A percentile compares a stretch with the other conserved stretches of the same genome.
Evolutionary conservation across 2,797 vertebrate genomes (phyloP).

Genomic region (Acanthurus lineatus): DNA sequence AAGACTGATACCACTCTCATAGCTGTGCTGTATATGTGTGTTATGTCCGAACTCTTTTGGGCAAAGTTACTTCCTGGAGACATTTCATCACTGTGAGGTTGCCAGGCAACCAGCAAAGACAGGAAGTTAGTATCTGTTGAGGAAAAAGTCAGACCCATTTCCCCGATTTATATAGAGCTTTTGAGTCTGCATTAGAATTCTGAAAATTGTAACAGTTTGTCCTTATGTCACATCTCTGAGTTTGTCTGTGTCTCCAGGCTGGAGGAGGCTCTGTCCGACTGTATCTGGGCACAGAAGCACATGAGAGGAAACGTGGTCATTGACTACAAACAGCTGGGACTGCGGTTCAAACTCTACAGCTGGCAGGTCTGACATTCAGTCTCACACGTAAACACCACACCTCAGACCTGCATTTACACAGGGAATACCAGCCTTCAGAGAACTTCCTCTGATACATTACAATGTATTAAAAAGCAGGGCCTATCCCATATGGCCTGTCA

Average conservation of each 20-base stretch:
- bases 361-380: slow-evolving; percentile 89
- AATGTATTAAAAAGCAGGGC: background rate
- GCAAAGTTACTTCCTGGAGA: background rate
- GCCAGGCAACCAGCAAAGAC: background rate
- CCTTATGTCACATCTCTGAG: background rate
- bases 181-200: background rate
- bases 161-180: background rate
- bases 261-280: slow-evolving; percentile 90
- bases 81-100: background rate
- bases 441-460: background rate
- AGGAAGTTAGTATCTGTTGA: background rate
- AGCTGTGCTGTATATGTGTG: background rate
- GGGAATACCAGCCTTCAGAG: background rate
- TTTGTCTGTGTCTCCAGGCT: slow-evolving; percentile 77
- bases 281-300: slow-evolving; percentile 86
- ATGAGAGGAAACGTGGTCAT: slow-evolving; percentile 90
- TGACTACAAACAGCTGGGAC: slow-evolving; percentile 94
- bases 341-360: slow-evolving; percentile 88
- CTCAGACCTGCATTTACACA: background rate
- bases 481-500: background rate
- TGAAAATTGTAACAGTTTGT: background rate
- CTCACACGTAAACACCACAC: slow-evolving; percentile 5
- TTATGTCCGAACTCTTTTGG: background rate
- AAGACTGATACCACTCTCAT: background rate
- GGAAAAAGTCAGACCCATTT: background rate